These are phyloP conservation scores for Spea hammondii DNA, from an alignment of 2,797 vertebrate species.

Conservation along the genomic window DNA sequence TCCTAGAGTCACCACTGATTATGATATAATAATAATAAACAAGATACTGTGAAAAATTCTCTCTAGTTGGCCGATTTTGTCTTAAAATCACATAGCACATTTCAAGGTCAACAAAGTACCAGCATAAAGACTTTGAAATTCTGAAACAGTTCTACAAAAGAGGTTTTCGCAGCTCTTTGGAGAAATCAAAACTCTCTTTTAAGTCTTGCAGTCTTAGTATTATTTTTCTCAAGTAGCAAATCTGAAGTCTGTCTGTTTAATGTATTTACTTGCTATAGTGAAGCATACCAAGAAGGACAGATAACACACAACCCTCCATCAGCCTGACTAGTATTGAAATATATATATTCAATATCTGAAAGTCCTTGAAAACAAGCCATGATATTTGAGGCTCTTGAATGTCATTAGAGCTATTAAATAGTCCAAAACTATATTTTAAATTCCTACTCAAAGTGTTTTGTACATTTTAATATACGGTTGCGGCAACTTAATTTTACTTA, in stretches of 20 bases:
- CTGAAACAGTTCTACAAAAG: slow-evolving; percentile 61
- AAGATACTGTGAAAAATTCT: background rate
- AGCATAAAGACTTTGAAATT: slow-evolving; percentile 59
- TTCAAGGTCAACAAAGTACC: slow-evolving; percentile 47
- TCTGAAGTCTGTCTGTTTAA: slow-evolving; percentile 49
- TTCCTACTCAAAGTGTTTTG: no score
- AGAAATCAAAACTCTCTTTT: slow-evolving; percentile 60
- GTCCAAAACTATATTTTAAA: no score
- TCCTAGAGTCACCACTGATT: no score
- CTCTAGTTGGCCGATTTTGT: background rate
- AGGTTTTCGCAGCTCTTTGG: slow-evolving; percentile 59
- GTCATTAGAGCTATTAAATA: background rate
- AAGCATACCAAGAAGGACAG: slow-evolving; percentile 2
- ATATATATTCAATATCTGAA: background rate
- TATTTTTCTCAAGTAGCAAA: slow-evolving; percentile 44
- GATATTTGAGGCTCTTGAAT: background rate
- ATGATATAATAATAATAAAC: no score
- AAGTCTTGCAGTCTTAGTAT: slow-evolving; percentile 58
- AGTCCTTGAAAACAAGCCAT: slow-evolving; percentile 3
- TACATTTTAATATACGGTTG: no score
- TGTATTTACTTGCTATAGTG: slow-evolving; percentile 14
- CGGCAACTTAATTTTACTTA: no score
- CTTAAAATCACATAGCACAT: slow-evolving; percentile 7
- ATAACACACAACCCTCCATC: background rate
- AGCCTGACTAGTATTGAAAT: slow-evolving; percentile 8